Conservation (phyloP, 2,113 vertebrate species). For the Petroica traversi region DNA sequence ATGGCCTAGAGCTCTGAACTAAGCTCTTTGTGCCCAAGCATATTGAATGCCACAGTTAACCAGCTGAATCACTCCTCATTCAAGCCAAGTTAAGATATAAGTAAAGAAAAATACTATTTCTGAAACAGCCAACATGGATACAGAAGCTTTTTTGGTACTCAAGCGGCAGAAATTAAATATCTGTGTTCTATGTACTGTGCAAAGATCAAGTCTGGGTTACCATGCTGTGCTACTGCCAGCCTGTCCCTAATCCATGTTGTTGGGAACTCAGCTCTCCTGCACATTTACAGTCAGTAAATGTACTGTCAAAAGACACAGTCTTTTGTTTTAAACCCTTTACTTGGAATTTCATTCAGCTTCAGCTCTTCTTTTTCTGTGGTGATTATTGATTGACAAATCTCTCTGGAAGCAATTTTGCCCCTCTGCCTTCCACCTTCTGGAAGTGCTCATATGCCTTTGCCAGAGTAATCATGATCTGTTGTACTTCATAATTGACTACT, state of each 20-base stretch:
- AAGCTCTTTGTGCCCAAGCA: background rate
- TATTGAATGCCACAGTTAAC: background rate
- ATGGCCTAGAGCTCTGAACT: background rate
- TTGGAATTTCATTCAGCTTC: background rate
- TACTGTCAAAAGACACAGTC: background rate
- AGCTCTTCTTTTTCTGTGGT: background rate
- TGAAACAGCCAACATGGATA: background rate
- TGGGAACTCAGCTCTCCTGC: background rate
- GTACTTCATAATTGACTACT: background rate
- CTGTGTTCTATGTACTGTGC: background rate
- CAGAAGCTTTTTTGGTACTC: background rate
- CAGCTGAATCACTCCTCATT: background rate
- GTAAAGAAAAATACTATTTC: background rate
- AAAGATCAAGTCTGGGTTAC: background rate
- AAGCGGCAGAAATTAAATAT: background rate
- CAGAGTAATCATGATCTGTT: background rate
- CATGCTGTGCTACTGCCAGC: rapidly evolving
- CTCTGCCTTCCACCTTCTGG: background rate
- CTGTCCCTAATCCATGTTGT: background rate
- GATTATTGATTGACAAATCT: background rate
- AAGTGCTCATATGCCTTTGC: background rate
- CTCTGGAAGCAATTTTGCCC: background rate
- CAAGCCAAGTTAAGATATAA: background rate
- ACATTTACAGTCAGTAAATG: background rate
- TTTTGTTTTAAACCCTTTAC: background rate